Evolutionary conservation across 2,797 vertebrate species (phyloP).

Genomic region (Sphaeramia orbicularis): DNA sequence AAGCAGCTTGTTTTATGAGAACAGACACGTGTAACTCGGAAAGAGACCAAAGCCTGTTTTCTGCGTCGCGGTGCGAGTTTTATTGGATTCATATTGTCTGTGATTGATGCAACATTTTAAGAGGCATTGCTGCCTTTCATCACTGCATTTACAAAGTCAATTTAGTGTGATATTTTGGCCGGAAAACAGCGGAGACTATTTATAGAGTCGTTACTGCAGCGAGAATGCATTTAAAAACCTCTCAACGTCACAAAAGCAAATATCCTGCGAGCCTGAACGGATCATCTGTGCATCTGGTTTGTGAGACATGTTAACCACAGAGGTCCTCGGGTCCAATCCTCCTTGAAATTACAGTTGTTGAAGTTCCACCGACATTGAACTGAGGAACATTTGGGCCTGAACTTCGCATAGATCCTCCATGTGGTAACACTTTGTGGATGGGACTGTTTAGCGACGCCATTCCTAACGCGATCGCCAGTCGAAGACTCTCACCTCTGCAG

Average conservation of each 20-base stretch:
- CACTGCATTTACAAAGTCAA: slow-evolving; percentile 9
- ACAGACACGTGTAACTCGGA: too few species aligned
- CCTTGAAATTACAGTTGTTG: slow-evolving; percentile 62
- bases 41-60: not conserved
- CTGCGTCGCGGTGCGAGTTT: slow-evolving; percentile 5
- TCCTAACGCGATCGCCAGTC: slow-evolving; percentile 42
- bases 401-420: slow-evolving; percentile 51
- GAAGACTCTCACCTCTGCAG: slow-evolving; percentile 36
- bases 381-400: slow-evolving; percentile 65
- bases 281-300: slow-evolving; percentile 57
- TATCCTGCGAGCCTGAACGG: slow-evolving; percentile 31
- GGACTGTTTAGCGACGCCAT: slow-evolving; percentile 46
- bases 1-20: too few species aligned
- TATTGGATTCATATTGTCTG: slow-evolving; percentile 12
- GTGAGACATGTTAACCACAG: slow-evolving; percentile 28
- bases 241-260: slow-evolving; percentile 39
- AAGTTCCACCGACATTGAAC: slow-evolving; percentile 67
- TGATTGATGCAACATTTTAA: slow-evolving; percentile 16
- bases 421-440: slow-evolving; percentile 68
- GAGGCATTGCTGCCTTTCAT: slow-evolving; percentile 9
- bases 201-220: slow-evolving; percentile 22
- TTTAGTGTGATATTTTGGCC: not conserved
- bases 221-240: slow-evolving; percentile 32
- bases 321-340: slow-evolving; percentile 42
- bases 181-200: slow-evolving; percentile 7